These are phyloP conservation scores for Ictidomys tridecemlineatus DNA, from an alignment of 2,113 vertebrate genomes.

Conservation along the genomic window DNA sequence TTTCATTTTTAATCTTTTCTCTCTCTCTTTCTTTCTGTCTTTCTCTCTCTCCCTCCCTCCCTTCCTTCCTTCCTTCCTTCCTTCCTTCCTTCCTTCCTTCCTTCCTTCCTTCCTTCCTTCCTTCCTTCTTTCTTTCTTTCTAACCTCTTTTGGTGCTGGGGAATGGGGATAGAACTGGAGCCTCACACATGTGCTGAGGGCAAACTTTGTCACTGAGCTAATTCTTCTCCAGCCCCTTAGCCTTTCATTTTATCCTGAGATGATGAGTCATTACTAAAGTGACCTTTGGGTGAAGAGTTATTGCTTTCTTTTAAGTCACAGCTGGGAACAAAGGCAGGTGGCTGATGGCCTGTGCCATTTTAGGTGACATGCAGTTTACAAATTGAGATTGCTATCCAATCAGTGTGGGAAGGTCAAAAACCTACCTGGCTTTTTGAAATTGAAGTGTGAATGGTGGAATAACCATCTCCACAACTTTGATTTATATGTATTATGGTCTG, in stretches of 20 bases:
- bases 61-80: no score
- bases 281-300: neutral
- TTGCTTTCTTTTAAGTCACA: slow-evolving; percentile 9
- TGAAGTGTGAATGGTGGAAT: neutral
- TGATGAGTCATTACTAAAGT: neutral
- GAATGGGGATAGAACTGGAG: neutral
- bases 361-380: neutral
- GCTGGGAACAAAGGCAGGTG: rapidly evolving
- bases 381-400: neutral
- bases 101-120: no score
- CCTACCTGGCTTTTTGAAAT: slow-evolving; percentile 5
- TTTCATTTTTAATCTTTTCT: neutral
- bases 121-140: no score
- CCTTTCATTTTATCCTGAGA: neutral
- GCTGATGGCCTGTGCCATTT: neutral
- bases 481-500: neutral
- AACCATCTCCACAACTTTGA: neutral
- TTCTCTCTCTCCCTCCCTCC: no score
- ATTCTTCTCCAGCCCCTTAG: neutral
- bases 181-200: neutral
- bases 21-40: no score
- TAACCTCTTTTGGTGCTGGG: neutral
- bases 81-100: no score
- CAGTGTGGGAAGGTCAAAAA: neutral
- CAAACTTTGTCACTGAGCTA: neutral